phyloP scores from a whole-genome alignment of 2,888 invertebrate genomes.

The Drosophila tanythrix region DNA sequence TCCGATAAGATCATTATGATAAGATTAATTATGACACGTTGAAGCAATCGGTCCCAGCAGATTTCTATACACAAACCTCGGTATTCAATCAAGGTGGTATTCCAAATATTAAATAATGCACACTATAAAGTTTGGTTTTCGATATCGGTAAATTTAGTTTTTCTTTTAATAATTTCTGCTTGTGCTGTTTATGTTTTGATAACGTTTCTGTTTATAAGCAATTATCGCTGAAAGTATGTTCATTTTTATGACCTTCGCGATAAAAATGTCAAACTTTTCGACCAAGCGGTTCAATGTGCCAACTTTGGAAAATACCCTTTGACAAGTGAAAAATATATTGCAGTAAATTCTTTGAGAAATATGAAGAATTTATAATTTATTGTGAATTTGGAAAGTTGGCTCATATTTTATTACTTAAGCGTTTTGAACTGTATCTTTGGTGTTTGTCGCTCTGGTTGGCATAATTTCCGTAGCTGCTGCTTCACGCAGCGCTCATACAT shows the following conservation, averaged over 20 bases:
- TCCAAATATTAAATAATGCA: neutral
- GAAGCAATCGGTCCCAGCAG: conserved; percentile 2
- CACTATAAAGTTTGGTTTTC: neutral
- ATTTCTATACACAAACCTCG: neutral
- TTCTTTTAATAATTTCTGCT: neutral
- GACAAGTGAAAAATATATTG: neutral
- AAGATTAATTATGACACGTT: neutral
- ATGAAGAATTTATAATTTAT: neutral
- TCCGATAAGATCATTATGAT: conserved; percentile 7
- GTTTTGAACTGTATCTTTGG: conserved; percentile 3
- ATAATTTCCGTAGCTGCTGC: conserved; percentile 6
- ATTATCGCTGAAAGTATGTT: neutral
- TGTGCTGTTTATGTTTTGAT: neutral
- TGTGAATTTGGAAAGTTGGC: neutral
- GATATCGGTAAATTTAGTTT: neutral
- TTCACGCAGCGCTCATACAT: conserved; percentile 46
- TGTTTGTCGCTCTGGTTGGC: conserved; percentile 10
- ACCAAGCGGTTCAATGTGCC: neutral
- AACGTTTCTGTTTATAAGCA: neutral
- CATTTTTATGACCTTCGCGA: neutral
- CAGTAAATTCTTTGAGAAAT: neutral
- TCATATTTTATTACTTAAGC: conserved; percentile 10
- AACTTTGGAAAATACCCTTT: neutral
- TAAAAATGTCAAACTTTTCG: neutral
- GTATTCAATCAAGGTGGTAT: neutral